Percentiles rank a stretch among this genome's conserved stretches.
Evolutionary conservation across 2,888 invertebrate species (phyloP).

Genomic region (Odontomyia ornata): DNA sequence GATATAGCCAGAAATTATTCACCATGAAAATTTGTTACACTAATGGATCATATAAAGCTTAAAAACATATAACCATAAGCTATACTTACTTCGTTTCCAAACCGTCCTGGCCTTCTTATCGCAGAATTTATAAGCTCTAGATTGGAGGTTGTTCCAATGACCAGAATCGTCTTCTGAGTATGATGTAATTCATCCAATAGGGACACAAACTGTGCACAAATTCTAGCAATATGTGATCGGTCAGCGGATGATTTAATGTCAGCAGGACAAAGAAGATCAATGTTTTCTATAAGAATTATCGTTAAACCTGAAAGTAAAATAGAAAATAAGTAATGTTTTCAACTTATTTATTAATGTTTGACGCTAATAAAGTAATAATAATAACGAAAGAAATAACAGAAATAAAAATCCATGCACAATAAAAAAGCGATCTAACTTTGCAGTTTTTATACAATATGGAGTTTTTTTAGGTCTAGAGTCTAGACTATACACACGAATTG

Average conservation of each 20-base stretch:
- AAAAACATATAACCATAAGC: background rate
- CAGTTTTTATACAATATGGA: too few relatives aligned
- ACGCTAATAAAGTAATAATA: too few relatives aligned
- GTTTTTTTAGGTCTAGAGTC: too few relatives aligned
- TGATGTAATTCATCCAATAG: constrained; percentile 65
- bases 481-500: too few relatives aligned
- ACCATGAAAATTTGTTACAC: too few relatives aligned
- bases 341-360: too few relatives aligned
- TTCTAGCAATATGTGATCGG: constrained; percentile 60
- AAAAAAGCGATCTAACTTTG: too few relatives aligned
- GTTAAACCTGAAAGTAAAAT: constrained; percentile 56
- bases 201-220: constrained; percentile 64
- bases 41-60: too few relatives aligned
- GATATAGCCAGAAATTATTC: too few relatives aligned
- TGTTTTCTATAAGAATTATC: constrained; percentile 63
- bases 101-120: constrained; percentile 66
- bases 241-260: constrained; percentile 53
- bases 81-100: constrained; percentile 66
- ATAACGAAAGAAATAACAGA: too few relatives aligned
- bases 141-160: constrained; percentile 68
- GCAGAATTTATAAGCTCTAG: constrained; percentile 65
- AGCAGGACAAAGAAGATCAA: constrained; percentile 64
- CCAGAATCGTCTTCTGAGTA: constrained; percentile 59
- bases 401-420: too few relatives aligned
- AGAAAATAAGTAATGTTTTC: background rate